Conservation (phyloP, 2,113 vertebrate genomes). For the Eretmochelys imbricata region DNA sequence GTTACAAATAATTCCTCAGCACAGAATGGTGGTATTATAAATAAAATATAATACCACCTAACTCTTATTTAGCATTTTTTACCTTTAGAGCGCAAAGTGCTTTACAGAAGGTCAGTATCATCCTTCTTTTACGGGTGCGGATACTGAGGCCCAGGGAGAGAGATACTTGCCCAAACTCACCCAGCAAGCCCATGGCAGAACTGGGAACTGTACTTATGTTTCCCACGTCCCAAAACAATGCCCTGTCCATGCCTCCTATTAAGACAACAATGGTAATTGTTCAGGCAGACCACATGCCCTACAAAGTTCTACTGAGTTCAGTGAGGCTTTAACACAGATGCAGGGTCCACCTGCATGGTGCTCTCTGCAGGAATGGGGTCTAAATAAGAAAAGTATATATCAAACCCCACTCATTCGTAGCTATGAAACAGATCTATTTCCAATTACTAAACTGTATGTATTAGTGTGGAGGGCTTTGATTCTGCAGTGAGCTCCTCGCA, state of each 20-base stretch:
- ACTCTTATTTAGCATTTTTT: neutral
- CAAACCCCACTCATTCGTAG: neutral
- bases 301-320: neutral
- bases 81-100: neutral
- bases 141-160: neutral
- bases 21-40: neutral
- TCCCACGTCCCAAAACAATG: neutral
- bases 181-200: neutral
- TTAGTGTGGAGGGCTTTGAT: neutral
- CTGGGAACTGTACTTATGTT: neutral
- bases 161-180: neutral
- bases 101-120: neutral
- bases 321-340: neutral
- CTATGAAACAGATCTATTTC: accelerated
- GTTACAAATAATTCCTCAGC: neutral
- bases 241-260: neutral
- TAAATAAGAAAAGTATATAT: neutral
- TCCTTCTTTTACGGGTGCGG: neutral
- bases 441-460: neutral
- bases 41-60: accelerated
- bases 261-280: neutral
- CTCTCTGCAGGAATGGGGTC: neutral
- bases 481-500: neutral
- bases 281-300: accelerated
- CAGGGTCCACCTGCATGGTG: neutral